These are phyloP conservation scores for Epinephelus fuscoguttatus DNA, from an alignment of 2,113 vertebrate species.

Conservation along the genomic window DNA sequence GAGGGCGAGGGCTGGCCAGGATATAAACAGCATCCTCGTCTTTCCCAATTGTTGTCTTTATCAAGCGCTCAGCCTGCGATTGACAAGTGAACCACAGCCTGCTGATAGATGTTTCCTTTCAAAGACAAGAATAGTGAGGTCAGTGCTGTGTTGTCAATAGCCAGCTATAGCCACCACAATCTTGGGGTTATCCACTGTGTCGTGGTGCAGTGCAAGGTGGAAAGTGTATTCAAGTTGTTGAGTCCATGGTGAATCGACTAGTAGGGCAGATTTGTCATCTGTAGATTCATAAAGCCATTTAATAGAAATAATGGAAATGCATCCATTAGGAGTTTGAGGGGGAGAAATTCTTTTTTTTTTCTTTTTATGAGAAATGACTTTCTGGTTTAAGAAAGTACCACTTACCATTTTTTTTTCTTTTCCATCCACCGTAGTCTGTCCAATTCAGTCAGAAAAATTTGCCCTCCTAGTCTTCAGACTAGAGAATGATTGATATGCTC, in stretches of 20 bases:
- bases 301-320: background rate
- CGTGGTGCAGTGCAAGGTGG: slow-evolving; percentile 17
- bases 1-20: background rate
- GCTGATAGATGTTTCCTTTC: slow-evolving; percentile 75
- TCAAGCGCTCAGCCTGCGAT: slow-evolving; percentile 69
- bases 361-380: background rate
- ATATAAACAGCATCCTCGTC: slow-evolving; percentile 65
- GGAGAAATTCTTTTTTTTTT: background rate
- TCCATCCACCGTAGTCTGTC: background rate
- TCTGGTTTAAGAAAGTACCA: background rate
- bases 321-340: background rate
- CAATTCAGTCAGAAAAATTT: slow-evolving; percentile 1
- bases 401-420: background rate
- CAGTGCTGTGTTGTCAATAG: slow-evolving; percentile 55
- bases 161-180: slow-evolving; percentile 24
- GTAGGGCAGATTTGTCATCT: background rate
- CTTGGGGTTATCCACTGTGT: slow-evolving; percentile 32
- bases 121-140: slow-evolving; percentile 43
- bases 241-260: background rate
- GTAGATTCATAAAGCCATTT: background rate
- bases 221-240: slow-evolving; percentile 30
- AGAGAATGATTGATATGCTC: slow-evolving; percentile 29
- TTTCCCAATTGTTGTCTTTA: slow-evolving; percentile 78
- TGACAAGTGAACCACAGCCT: slow-evolving; percentile 45
- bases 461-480: background rate